These are phyloP conservation scores for Parapsyche elsis DNA, from an alignment of 1,140 invertebrate genomes.

Conservation along the genomic window DNA sequence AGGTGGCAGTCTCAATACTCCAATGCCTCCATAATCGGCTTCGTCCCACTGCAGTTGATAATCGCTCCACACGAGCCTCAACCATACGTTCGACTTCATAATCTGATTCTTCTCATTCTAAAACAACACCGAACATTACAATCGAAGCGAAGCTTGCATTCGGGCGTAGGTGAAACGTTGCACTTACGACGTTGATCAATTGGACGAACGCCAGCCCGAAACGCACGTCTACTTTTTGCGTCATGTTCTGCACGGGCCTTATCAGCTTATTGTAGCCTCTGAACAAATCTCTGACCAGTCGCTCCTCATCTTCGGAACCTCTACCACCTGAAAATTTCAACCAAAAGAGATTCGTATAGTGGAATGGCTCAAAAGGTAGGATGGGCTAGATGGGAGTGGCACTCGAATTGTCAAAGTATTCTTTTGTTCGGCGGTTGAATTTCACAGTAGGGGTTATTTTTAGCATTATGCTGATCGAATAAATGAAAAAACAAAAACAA, in stretches of 20 bases:
- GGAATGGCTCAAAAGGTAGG: neutral
- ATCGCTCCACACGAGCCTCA: conserved; percentile 96
- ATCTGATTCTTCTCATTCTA: conserved; percentile 99
- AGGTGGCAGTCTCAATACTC: conserved; percentile 92
- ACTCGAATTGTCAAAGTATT: conserved; percentile 17
- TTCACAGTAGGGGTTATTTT: no score
- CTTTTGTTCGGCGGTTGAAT: neutral
- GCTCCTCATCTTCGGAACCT: conserved; percentile 92
- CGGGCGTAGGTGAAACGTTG: neutral
- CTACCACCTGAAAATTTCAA: conserved; percentile 45
- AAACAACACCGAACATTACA: conserved; percentile 59
- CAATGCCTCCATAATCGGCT: conserved; percentile 97
- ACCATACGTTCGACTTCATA: conserved; percentile 99
- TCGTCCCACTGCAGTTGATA: conserved; percentile 99
- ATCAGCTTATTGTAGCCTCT: conserved; percentile 99
- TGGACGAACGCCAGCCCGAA: conserved; percentile 98
- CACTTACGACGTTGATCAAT: conserved; percentile 97
- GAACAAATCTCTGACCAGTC: conserved; percentile 95
- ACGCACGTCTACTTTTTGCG: conserved; percentile 94
- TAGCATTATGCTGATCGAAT: no score
- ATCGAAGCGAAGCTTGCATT: neutral
- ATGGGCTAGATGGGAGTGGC: conserved; percentile 16
- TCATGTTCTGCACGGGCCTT: conserved; percentile 97
- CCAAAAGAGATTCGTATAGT: neutral
- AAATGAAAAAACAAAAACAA: no score